phyloP scores from a whole-genome alignment of 30 jellyfish, hydroid and myxozoan genomes.

The Hydra vulgaris region DNA sequence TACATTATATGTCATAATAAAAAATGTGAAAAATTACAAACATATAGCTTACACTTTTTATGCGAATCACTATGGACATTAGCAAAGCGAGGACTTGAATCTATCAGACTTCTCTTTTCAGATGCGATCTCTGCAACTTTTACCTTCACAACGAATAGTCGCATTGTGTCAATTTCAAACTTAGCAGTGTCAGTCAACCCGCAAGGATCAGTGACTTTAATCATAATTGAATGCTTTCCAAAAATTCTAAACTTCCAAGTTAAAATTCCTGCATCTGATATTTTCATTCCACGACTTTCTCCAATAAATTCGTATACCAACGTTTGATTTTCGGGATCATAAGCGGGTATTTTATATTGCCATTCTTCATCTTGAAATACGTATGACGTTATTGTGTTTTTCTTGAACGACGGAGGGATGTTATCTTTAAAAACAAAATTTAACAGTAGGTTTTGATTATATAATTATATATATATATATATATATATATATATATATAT shows the following conservation, averaged over 20 bases:
- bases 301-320: constrained; percentile 30
- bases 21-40: too few relatives aligned
- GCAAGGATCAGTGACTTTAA: constrained; percentile 44
- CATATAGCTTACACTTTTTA: constrained; percentile 52
- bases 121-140: constrained; percentile 23
- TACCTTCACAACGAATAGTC: constrained; percentile 41
- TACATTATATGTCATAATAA: too few relatives aligned
- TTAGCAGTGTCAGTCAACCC: constrained; percentile 18
- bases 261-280: constrained; percentile 37
- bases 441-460: too few relatives aligned
- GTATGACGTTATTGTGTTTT: neutral
- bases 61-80: constrained; percentile 51
- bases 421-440: constrained; percentile 24
- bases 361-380: constrained; percentile 35
- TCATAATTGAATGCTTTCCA: constrained; percentile 9
- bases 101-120: constrained; percentile 14
- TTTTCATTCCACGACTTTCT: constrained; percentile 32
- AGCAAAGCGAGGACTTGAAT: constrained; percentile 17
- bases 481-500: too few relatives aligned
- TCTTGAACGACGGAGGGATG: constrained; percentile 38
- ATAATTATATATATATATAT: too few relatives aligned
- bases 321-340: constrained; percentile 64
- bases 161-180: constrained; percentile 21
- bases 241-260: constrained; percentile 29
- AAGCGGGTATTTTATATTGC: constrained; percentile 29